Evolutionary conservation across 2,113 vertebrate species (phyloP).

Genomic region (Uropsilus gracilis): DNA sequence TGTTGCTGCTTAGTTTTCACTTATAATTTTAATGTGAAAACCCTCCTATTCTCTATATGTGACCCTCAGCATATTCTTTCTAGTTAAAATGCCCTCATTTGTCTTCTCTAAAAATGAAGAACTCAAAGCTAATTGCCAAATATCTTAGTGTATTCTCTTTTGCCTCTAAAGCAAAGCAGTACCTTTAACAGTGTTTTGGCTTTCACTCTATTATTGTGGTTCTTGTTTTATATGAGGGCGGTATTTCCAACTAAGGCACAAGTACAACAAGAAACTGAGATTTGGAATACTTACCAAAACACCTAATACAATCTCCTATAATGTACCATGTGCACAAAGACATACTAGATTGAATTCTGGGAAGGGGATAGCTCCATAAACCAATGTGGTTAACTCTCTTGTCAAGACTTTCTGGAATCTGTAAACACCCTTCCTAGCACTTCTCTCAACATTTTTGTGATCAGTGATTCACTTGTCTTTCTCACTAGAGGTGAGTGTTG

Average conservation of each 20-base stretch:
- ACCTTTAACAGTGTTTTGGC: not conserved
- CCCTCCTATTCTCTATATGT: not conserved
- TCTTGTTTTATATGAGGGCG: not conserved
- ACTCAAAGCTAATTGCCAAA: not conserved
- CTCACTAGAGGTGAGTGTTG: not conserved
- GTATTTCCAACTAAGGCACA: not conserved
- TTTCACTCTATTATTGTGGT: not conserved
- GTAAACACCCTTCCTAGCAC: not conserved
- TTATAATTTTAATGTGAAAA: not conserved
- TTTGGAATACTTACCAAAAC: not conserved
- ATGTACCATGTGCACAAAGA: not conserved
- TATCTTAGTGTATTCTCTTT: not conserved
- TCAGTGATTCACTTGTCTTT: not conserved
- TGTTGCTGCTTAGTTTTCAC: not conserved
- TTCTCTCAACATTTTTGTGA: not conserved
- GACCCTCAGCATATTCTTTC: not conserved
- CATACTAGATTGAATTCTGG: not conserved
- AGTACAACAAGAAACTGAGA: not conserved
- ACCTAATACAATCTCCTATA: not conserved
- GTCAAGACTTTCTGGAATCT: not conserved
- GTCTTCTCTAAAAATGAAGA: not conserved
- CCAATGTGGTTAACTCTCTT: not conserved
- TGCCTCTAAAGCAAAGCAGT: not conserved
- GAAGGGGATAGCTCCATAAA: not conserved
- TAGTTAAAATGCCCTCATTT: not conserved